A percentile compares a stretch with the other conserved stretches of the same genome.
Conservation (phyloP, 2,888 invertebrate species). For the Caenorhabditis wallacei region DNA sequence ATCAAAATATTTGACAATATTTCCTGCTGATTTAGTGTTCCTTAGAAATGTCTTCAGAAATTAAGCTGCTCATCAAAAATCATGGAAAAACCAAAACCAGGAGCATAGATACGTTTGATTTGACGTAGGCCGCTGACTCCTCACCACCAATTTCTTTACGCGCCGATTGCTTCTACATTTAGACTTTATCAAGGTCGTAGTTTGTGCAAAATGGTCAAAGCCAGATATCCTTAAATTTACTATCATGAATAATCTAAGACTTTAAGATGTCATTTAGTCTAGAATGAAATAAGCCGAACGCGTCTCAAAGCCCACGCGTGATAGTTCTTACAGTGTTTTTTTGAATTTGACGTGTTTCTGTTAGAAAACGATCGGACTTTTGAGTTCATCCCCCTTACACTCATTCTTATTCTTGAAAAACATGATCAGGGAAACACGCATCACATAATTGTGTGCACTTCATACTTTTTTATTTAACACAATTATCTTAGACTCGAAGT, state of each 20-base stretch:
- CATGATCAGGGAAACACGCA: neutral
- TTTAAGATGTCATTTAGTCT: neutral
- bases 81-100: slow-evolving; percentile 11
- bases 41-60: neutral
- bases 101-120: slow-evolving; percentile 30
- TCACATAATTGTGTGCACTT: neutral
- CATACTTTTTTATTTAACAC: neutral
- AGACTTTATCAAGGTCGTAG: slow-evolving; percentile 24
- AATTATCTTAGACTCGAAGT: neutral
- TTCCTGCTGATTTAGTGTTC: neutral
- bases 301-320: slow-evolving; percentile 36
- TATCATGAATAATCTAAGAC: slow-evolving; percentile 11
- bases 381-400: slow-evolving; percentile 34
- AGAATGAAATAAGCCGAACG: neutral
- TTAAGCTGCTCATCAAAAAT: slow-evolving; percentile 16
- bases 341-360: slow-evolving; percentile 8
- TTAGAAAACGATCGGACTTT: slow-evolving; percentile 14
- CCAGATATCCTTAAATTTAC: neutral
- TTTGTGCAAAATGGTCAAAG: slow-evolving; percentile 37
- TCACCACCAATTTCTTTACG: slow-evolving; percentile 25
- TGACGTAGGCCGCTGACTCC: slow-evolving; percentile 35
- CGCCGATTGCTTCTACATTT: slow-evolving; percentile 30
- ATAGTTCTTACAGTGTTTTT: slow-evolving; percentile 54
- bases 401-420: neutral
- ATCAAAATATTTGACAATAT: neutral